Conservation (phyloP, 2,888 invertebrate genomes). For the Vesta saturnalis region DNA sequence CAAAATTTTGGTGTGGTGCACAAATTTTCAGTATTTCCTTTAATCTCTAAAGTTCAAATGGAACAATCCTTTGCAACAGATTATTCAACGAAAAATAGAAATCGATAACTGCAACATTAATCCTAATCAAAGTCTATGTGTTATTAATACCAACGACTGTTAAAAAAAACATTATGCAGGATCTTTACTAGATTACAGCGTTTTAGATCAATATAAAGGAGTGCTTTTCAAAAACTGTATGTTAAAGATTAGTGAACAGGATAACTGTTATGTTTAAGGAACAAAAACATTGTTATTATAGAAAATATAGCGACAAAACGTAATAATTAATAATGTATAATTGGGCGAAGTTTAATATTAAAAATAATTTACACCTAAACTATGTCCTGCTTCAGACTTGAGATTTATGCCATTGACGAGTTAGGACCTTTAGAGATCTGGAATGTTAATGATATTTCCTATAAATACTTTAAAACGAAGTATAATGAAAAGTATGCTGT, state of each 20-base stretch:
- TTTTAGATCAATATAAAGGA: slow-evolving; percentile 5
- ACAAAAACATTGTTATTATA: slow-evolving; percentile 2
- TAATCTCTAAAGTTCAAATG: background rate
- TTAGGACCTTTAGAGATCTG: slow-evolving; percentile 4
- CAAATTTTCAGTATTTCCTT: background rate
- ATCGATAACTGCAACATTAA: background rate
- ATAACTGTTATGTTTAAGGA: slow-evolving; percentile 11
- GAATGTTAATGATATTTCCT: slow-evolving; percentile 13
- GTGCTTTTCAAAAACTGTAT: slow-evolving; percentile 4
- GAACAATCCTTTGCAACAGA: background rate
- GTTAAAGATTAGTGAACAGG: background rate
- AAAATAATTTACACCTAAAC: slow-evolving; percentile 3
- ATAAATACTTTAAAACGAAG: slow-evolving; percentile 11
- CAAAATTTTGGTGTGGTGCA: background rate
- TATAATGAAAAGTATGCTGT: slow-evolving; percentile 11
- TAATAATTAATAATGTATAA: slow-evolving; percentile 1
- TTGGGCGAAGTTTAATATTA: background rate
- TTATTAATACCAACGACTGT: background rate
- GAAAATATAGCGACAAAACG: background rate
- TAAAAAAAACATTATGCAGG: background rate
- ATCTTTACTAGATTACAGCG: background rate
- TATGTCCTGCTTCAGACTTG: slow-evolving; percentile 5
- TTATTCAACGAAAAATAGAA: background rate
- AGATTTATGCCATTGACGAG: slow-evolving; percentile 4
- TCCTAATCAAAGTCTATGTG: background rate